Evolutionary conservation across 2,113 vertebrate species (phyloP).

Genomic region (Mola mola): DNA sequence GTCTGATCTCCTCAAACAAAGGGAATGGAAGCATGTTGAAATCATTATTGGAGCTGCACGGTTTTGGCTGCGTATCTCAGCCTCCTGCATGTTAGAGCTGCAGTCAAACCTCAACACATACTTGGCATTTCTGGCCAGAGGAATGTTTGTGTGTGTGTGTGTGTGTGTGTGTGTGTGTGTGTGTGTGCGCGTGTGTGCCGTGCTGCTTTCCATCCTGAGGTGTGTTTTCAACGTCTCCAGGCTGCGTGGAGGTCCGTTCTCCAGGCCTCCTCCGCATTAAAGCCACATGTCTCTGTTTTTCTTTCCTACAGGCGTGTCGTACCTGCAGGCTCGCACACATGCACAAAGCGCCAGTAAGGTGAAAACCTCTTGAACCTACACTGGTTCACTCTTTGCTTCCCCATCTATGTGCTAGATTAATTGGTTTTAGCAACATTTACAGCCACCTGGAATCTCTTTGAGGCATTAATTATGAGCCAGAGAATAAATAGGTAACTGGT

Average conservation of each 20-base stretch:
- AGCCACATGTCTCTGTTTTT: constrained; percentile 74
- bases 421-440: constrained; percentile 40
- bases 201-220: constrained; percentile 54
- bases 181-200: constrained; percentile 32
- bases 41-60: constrained; percentile 26
- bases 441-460: constrained; percentile 10
- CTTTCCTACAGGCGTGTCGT: constrained; percentile 61
- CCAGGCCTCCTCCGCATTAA: constrained; percentile 65
- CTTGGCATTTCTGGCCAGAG: constrained; percentile 63
- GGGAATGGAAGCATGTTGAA: constrained; percentile 35
- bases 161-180: constrained; percentile 56
- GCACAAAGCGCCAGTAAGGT: background rate
- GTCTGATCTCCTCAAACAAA: constrained; percentile 11
- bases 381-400: too few species aligned
- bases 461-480: constrained; percentile 33
- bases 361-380: constrained; percentile 1
- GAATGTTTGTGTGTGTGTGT: constrained; percentile 63
- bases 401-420: constrained; percentile 11
- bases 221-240: constrained; percentile 66
- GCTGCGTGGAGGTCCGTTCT: constrained; percentile 61
- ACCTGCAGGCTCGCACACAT: constrained; percentile 38
- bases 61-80: constrained; percentile 16
- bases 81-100: constrained; percentile 33
- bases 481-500: too few species aligned
- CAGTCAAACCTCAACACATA: constrained; percentile 55